phyloP scores from a whole-genome alignment of 2,888 invertebrate species.

The Halictus quadricinctus region DNA sequence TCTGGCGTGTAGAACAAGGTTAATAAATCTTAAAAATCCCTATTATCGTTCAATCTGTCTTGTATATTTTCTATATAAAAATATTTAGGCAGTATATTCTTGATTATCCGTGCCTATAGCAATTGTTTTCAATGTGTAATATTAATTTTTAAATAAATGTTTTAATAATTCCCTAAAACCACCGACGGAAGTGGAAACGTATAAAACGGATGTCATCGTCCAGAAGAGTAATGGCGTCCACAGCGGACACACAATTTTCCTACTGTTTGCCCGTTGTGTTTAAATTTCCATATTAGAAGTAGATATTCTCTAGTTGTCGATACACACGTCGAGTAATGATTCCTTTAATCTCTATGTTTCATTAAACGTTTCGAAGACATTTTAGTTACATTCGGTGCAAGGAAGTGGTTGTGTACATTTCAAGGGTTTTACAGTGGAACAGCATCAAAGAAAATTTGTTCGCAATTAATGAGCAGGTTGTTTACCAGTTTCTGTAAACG shows the following conservation, averaged over 20 bases:
- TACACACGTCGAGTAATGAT: constrained; percentile 19
- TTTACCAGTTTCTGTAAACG: constrained; percentile 26
- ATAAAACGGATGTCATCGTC: constrained; percentile 65
- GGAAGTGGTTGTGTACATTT: constrained; percentile 55
- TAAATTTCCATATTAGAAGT: constrained; percentile 33
- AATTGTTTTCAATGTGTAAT: not conserved
- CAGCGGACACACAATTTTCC: constrained; percentile 54
- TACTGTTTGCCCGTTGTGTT: constrained; percentile 53
- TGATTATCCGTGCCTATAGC: not conserved
- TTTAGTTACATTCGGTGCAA: constrained; percentile 29
- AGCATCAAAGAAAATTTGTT: constrained; percentile 44
- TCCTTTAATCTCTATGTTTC: not conserved
- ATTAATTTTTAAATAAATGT: not conserved
- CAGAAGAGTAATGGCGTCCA: constrained; percentile 67
- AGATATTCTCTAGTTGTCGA: constrained; percentile 10
- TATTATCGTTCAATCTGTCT: not conserved
- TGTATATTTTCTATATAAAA: not conserved
- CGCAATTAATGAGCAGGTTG: constrained; percentile 52
- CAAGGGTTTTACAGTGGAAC: constrained; percentile 34
- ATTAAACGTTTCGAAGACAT: constrained; percentile 1
- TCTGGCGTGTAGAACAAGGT: not conserved
- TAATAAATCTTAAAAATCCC: constrained; percentile 34
- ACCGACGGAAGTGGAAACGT: constrained; percentile 55
- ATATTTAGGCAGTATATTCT: not conserved
- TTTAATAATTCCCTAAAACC: constrained; percentile 20